Base-by-base conservation (phyloP, 2,888 invertebrate genomes). In the Melangyna quadrimaculata region DNA sequence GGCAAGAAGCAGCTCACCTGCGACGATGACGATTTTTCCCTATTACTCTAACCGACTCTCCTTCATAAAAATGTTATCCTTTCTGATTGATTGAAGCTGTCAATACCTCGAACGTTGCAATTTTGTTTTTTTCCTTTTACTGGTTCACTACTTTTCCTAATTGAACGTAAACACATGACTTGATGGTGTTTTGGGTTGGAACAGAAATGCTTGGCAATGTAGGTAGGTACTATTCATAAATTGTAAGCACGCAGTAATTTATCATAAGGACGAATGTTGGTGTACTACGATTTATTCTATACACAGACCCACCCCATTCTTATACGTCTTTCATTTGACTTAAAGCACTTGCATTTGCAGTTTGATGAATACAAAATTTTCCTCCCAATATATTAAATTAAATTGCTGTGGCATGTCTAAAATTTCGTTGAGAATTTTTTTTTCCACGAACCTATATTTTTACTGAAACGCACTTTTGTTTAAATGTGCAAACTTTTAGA, bases 61-160 rank as follows among this genome's bases (percentile, higher is more conserved):
- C 45, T 70, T 80, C 75, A 53, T 67, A 71, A 80, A 84, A 67
- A 59, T 79, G 67, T 79, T 71, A 72, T 79, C 71, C 79, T 69
- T 37, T 48, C 43, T 90, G 91, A 90, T 90, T 91, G 90, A 90
- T 90, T 88, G 89, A 88, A 88, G 89, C 90, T 91, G 91, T 90
- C 90, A 90, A 90, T 90, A 90, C 89, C 89, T 90, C 89, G 88
- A 89, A 88, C 89, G 89, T 89, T 88, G 40, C 24, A 29, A 78
- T 43, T 74, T 57, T 71, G n/a, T 45, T 27, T 24, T 45, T 57
- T 57, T 22, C 14, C 48, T 40, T 43, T 32, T 53, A 24, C 43
- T 17, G 24, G 53, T 43, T 71, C 43, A 40, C 19, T 71, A 40
- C 19, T 27, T 17, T 32, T 45, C 4, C 19, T 53, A 67, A 59